These are phyloP conservation scores for Melanotaenia parkinsoni DNA, from an alignment of 2,797 vertebrate genomes.

Conservation along the genomic window DNA sequence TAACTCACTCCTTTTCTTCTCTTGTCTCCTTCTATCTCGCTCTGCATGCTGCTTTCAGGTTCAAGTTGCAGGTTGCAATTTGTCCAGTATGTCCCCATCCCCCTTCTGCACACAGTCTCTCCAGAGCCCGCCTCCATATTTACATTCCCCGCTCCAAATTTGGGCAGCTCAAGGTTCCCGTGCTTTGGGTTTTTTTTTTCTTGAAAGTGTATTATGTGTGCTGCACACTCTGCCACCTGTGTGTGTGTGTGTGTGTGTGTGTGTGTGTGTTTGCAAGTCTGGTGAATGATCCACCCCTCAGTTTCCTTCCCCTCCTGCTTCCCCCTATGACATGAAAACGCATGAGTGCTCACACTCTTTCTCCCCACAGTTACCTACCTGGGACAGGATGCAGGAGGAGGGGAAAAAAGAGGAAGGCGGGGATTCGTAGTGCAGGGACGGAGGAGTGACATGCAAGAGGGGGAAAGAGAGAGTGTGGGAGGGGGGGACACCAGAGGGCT, in stretches of 20 bases:
- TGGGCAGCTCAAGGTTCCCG: slow-evolving; percentile 78
- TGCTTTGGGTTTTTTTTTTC: slow-evolving; percentile 46
- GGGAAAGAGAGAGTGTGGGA: slow-evolving; percentile 51
- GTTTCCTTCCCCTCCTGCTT: slow-evolving; percentile 33
- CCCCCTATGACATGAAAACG: slow-evolving; percentile 38
- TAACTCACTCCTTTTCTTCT: slow-evolving; percentile 11
- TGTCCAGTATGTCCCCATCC: slow-evolving; percentile 54
- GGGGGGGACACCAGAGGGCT: slow-evolving; percentile 62
- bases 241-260: slow-evolving; percentile 29
- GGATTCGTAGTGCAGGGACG: slow-evolving; percentile 56
- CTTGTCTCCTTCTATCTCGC: not conserved
- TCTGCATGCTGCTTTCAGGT: slow-evolving; percentile 54
- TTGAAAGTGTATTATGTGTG: slow-evolving; percentile 51
- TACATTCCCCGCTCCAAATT: slow-evolving; percentile 86
- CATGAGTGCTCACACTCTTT: slow-evolving; percentile 46
- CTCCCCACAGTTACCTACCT: slow-evolving; percentile 71
- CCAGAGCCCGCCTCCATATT: slow-evolving; percentile 84
- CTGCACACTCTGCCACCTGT: slow-evolving; percentile 49
- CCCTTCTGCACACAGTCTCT: slow-evolving; percentile 41
- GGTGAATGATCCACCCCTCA: slow-evolving; percentile 65
- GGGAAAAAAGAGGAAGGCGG: slow-evolving; percentile 57
- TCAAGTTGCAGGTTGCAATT: slow-evolving; percentile 78
- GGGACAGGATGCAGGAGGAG: slow-evolving; percentile 63
- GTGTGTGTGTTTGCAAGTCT: slow-evolving; percentile 26
- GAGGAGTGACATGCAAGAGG: slow-evolving; percentile 61